Base-by-base conservation (phyloP, 2,888 invertebrate genomes). In the Aphidius colemani region DNA sequence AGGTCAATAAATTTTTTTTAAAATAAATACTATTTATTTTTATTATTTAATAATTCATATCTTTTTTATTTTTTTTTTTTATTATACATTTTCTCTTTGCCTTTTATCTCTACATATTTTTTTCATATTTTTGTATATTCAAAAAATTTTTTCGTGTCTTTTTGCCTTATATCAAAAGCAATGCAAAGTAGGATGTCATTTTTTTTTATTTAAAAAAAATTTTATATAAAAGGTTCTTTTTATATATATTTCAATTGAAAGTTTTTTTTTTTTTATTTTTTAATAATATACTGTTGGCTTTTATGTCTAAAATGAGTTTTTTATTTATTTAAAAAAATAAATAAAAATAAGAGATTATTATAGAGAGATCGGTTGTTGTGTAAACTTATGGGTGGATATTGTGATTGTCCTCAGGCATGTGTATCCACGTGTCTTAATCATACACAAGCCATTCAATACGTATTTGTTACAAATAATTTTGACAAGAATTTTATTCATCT, bases 401-500 rank as follows among this genome's bases (percentile, higher is more conserved):
- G 39, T 56, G 44, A 56, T 50, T 60, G 55, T 64, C 64, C 64
- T 53, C 13, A 18, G 66, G 64, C 64, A 40, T 66, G 50, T 64
- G 64, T 59, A 53, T 60, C 53, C 63, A 62, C 61, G 63, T 63
- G 55, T 45, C 13, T 39, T 9, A 51, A 53, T 49, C 10, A 9
- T 7, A 50, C 18, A 59, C 40, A 39, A 57, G 56, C 2, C 44
- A 44, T 44, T 46, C 30, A 39, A 73, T 53, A 45, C 51, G 30
- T 48, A 46, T 75, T 71, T 72, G 74, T 72, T 75, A 76, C 76
- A 79, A 11, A 6, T 11, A 18, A 18, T 18, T 18, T 18, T 18
- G 13, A 18, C 13, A 18, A 18, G 2, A 18, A 18, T 18, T 11
- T n/a, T 9, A 11, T 3, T 78, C 75, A 76, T 76, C 76, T 75